These are phyloP conservation scores for Uloborus diversus DNA, from an alignment of 1,140 invertebrate species.

Conservation along the genomic window DNA sequence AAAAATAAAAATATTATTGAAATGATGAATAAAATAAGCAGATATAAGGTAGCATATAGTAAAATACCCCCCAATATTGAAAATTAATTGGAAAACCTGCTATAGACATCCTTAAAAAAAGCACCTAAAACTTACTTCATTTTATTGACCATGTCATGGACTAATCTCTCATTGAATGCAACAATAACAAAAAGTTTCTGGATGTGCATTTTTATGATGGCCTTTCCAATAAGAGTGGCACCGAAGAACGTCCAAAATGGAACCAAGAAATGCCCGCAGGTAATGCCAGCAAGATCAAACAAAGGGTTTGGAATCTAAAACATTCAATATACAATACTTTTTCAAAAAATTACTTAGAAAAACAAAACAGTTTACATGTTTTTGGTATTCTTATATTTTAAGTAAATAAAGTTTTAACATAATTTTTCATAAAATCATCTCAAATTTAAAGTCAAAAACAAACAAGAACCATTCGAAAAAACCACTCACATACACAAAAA, in stretches of 20 bases:
- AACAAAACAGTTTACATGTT: background rate
- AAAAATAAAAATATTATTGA: no score
- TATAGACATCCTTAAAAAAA: background rate
- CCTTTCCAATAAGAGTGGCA: conserved; percentile 97
- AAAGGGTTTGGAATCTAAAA: conserved; percentile 97
- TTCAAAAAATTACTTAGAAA: background rate
- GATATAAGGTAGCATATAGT: no score
- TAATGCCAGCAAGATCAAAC: conserved; percentile 98
- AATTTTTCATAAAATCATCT: no score
- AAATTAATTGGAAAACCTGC: background rate
- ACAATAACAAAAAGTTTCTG: conserved; percentile 99
- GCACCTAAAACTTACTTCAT: conserved; percentile 64
- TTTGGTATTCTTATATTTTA: no score
- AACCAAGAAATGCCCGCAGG: conserved; percentile 98
- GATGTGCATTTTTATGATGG: conserved; percentile 98
- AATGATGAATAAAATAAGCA: no score
- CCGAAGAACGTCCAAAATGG: conserved; percentile 99
- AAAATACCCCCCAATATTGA: no score
- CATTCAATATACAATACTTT: no score
- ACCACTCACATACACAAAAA: no score
- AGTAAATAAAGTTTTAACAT: no score
- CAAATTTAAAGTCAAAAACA: no score
- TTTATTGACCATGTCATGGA: conserved; percentile 81
- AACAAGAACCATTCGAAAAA: no score
- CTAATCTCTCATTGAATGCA: conserved; percentile 91